Conservation (phyloP, 2,113 vertebrate species). For the Cyprinodon tularosa region DNA sequence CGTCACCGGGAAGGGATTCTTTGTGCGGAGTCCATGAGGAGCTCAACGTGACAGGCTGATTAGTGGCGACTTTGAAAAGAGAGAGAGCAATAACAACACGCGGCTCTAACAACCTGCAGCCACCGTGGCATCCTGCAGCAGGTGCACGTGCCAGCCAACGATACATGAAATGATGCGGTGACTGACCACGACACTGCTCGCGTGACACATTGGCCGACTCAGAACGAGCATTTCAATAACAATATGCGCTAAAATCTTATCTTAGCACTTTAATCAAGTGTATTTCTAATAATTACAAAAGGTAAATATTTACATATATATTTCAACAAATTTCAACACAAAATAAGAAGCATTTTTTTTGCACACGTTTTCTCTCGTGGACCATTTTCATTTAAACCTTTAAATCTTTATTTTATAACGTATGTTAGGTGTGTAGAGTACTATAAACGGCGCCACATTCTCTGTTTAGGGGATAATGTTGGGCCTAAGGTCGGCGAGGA, state of each 20-base stretch:
- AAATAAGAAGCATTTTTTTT: no score
- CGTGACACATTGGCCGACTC: conserved; percentile 21
- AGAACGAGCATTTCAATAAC: background rate
- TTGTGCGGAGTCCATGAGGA: conserved; percentile 70
- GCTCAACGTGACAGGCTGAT: conserved; percentile 76
- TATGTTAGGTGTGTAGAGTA: background rate
- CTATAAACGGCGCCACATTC: background rate
- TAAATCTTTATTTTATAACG: no score
- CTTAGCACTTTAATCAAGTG: background rate
- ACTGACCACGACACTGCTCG: background rate
- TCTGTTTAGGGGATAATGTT: background rate
- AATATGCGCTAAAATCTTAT: background rate
- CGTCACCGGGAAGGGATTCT: conserved; percentile 63
- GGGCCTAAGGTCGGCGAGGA: background rate
- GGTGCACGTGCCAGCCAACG: conserved; percentile 69
- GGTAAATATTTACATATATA: no score
- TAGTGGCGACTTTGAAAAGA: background rate
- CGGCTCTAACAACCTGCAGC: background rate
- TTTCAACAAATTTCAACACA: no score
- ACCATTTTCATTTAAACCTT: no score
- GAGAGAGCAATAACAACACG: conserved; percentile 12
- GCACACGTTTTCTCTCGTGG: no score
- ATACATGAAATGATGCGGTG: conserved; percentile 29
- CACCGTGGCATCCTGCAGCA: conserved; percentile 50
- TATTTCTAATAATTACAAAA: background rate